Evolutionary conservation across 2,113 vertebrate genomes (phyloP).

Genomic region (Phylloscopus trochiloides): DNA sequence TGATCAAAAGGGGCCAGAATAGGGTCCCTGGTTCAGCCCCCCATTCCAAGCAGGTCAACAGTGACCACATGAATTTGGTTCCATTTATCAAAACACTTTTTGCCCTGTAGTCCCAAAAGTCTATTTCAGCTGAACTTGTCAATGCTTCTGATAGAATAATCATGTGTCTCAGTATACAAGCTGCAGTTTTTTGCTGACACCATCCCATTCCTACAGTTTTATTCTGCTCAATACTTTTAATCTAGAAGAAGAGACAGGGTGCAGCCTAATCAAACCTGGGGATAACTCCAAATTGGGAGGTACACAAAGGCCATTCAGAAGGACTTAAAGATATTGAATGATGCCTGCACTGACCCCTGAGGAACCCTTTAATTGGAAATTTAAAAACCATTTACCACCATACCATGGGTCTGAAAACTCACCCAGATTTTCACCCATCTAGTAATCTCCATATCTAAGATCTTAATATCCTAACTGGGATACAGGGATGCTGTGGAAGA

Average conservation of each 20-base stretch:
- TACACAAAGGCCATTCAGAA: no score
- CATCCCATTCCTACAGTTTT: background rate
- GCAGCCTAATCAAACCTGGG: no score
- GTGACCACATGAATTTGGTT: background rate
- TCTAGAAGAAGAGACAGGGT: no score
- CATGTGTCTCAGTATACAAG: background rate
- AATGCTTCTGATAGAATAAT: background rate
- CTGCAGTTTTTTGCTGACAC: background rate
- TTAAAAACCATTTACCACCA: background rate
- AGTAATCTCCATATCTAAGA: background rate
- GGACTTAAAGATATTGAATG: background rate
- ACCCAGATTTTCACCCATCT: background rate
- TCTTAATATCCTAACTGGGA: background rate
- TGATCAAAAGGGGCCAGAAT: background rate
- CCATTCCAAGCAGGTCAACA: background rate
- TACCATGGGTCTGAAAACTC: background rate
- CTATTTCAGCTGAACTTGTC: background rate
- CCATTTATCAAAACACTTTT: background rate
- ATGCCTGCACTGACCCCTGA: background rate
- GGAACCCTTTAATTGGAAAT: background rate
- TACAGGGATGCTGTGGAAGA: background rate
- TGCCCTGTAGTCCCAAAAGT: background rate
- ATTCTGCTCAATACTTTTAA: no score
- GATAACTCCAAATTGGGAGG: no score
- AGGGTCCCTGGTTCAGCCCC: background rate